Base-by-base conservation (phyloP, 2,888 invertebrate genomes). In the Antheraea assamensis region DNA sequence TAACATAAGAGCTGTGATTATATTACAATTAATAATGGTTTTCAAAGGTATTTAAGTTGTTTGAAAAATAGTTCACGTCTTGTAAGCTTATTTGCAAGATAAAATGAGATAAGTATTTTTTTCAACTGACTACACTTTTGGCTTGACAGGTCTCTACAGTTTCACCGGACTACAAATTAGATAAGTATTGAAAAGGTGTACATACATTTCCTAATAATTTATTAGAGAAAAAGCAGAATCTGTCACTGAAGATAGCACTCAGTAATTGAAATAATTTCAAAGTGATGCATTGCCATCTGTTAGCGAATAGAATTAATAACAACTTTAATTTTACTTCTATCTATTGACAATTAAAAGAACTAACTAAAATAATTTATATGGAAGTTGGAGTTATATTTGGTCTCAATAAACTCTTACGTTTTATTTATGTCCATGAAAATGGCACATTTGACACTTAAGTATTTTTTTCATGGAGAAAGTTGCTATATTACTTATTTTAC, bases 301-400 rank as follows among this genome's bases (percentile, higher is more conserved):
- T 31, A 71, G 47, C 55, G 58, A 76, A 31, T 73, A 71, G 71
- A 71, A 30, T 3, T 64, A n/a, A 24, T 8, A 19, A 61, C 49
- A 10, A 30, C n/a, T 31, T 42, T 7, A 21, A 19, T 13, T 47
- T 17, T 7, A 61, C 7, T 19, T 42, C 73, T 61, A 70, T 61
- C 73, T 73, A 47, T 70, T 71, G 61, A 68, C 4, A 17, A 1
- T 24, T 61, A 31, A n/a, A 27, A 10, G 47, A 72, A n/a, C 30
- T 64, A 24, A 19, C 24, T 24, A 27, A 64, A 42, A 52, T 3
- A 21, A 52, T 21, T 42, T 13, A 42, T 13, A 42, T 42, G 10
- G 13, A 42, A 13, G 2, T 42, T 42, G 13, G 8, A 13, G 42
- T 42, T 42, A 42, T 42, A 42, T 42, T 13, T 42, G 42, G 2